These are phyloP conservation scores for Pollicipes pollicipes DNA, from an alignment of 1,140 invertebrate genomes.

Conservation along the genomic window DNA sequence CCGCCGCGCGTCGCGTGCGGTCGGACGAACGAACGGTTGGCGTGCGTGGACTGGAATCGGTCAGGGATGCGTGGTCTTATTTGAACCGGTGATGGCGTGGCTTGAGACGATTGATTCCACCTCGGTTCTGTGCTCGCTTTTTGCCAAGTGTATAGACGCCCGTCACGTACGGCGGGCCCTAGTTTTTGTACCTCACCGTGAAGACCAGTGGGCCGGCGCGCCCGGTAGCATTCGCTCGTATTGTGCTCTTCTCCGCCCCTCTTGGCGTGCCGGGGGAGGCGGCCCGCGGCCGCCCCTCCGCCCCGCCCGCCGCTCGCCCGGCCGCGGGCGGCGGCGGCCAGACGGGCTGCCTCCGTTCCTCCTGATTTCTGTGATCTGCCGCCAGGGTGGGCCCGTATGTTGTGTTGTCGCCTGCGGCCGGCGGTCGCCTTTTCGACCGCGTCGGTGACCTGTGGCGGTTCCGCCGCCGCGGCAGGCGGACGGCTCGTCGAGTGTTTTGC, in stretches of 20 bases:
- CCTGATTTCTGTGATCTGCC: not conserved
- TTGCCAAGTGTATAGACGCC: not conserved
- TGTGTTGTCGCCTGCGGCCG: not conserved
- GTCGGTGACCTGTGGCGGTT: too few species aligned
- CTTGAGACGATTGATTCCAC: not conserved
- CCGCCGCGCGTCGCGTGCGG: too few species aligned
- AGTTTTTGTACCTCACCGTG: not conserved
- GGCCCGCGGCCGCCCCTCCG: too few species aligned
- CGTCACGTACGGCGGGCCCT: not conserved
- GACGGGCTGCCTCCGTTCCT: not conserved
- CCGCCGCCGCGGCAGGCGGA: too few species aligned
- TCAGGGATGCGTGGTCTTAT: not conserved
- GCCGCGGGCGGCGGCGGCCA: too few species aligned
- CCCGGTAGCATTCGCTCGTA: too few species aligned
- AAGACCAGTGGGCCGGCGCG: not conserved
- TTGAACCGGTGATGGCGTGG: not conserved
- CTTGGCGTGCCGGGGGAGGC: too few species aligned
- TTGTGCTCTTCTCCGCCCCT: too few species aligned
- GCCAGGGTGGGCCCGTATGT: not conserved
- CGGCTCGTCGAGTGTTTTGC: too few species aligned
- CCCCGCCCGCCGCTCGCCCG: too few species aligned
- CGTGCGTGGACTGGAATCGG: not conserved
- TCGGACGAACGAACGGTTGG: not conserved
- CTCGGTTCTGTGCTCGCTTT: not conserved
- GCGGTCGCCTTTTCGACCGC: too few species aligned